Evolutionary conservation across 2,888 invertebrate species (phyloP).

Genomic region (Amiota communis): DNA sequence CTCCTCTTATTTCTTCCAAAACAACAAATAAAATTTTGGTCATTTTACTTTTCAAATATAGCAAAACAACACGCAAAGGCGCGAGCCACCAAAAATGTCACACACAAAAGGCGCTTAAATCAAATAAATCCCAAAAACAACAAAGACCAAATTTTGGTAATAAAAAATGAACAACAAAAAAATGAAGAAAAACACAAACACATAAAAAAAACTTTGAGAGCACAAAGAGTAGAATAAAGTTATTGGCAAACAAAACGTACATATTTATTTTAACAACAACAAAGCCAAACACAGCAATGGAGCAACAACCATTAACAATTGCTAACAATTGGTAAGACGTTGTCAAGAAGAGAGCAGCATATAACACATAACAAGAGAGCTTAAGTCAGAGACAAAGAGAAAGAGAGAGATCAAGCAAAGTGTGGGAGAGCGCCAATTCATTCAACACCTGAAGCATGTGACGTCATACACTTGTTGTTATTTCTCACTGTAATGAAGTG

Average conservation of each 20-base stretch:
- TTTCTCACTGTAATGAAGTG: background rate
- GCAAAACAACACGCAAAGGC: constrained; percentile 26
- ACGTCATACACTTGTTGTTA: constrained; percentile 41
- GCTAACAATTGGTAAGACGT: constrained; percentile 30
- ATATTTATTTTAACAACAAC: background rate
- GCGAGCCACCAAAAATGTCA: constrained; percentile 31
- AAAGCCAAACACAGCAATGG: constrained; percentile 48
- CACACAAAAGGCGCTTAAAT: constrained; percentile 22
- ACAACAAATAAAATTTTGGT: constrained; percentile 11
- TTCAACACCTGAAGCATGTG: constrained; percentile 39
- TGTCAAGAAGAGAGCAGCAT: too few species aligned
- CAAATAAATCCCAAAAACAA: constrained; percentile 17
- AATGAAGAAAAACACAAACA: constrained; percentile 31
- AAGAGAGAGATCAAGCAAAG: too few species aligned
- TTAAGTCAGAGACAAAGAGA: too few species aligned
- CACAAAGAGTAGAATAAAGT: too few species aligned
- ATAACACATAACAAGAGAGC: too few species aligned
- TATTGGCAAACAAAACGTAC: too few species aligned
- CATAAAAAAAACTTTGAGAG: constrained; percentile 36
- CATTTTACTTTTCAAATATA: constrained; percentile 22
- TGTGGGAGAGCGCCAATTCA: constrained; percentile 5
- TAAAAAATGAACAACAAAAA: constrained; percentile 2
- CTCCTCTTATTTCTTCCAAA: background rate
- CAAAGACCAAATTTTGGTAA: constrained; percentile 11
- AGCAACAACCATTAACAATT: constrained; percentile 32